Evolutionary conservation across 2,888 invertebrate species (phyloP).

Genomic region (Mellilla xanthometata): DNA sequence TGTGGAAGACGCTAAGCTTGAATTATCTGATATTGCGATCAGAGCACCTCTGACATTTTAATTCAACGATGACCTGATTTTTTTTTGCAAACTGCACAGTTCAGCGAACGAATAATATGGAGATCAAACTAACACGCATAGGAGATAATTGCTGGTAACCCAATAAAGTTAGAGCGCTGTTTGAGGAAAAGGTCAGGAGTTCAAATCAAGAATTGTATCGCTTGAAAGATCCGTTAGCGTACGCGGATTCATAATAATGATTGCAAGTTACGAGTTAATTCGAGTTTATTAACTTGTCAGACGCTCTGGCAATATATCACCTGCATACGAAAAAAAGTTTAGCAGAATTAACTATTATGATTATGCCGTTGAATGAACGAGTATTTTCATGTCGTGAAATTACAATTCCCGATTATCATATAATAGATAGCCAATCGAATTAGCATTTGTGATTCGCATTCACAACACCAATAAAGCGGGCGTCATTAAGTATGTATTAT

Average conservation of each 20-base stretch:
- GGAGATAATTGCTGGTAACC: conserved; percentile 35
- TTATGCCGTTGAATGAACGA: conserved; percentile 27
- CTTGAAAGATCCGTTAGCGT: conserved; percentile 30
- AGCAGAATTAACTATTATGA: conserved; percentile 12
- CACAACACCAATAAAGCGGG: conserved; percentile 49
- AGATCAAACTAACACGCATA: conserved; percentile 39
- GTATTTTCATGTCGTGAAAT: conserved; percentile 46
- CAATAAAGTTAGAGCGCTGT: conserved; percentile 35
- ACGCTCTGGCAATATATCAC: conserved; percentile 18
- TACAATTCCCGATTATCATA: conserved; percentile 51
- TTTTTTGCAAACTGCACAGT: conserved; percentile 33
- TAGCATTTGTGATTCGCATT: conserved; percentile 55
- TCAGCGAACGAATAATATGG: conserved; percentile 30
- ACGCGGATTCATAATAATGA: conserved; percentile 25
- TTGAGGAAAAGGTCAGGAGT: conserved; percentile 46
- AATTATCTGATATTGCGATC: conserved; percentile 34
- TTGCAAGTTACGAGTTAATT: conserved; percentile 28
- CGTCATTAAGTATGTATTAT: conserved; percentile 37
- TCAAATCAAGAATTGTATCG: conserved; percentile 40
- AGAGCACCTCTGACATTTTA: conserved; percentile 35
- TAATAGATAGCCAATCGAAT: conserved; percentile 60
- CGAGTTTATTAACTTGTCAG: conserved; percentile 28
- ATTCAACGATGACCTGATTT: conserved; percentile 39
- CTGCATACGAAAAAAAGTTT: conserved; percentile 19
- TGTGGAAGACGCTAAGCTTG: conserved; percentile 24